Conservation (phyloP, 2,888 invertebrate species). For the Nephrotoma appendiculata region DNA sequence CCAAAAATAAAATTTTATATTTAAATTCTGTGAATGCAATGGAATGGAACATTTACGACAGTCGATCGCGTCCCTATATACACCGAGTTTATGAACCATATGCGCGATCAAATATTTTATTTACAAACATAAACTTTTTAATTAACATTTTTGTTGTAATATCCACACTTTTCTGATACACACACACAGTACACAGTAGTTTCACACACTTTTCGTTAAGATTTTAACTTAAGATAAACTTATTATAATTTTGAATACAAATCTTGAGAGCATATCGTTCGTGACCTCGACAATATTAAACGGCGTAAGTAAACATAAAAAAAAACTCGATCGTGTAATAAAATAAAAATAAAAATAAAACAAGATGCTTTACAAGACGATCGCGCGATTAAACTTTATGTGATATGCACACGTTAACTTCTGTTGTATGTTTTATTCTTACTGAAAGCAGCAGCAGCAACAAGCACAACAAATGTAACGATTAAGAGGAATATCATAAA, state of each 20-base stretch:
- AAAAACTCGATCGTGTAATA: neutral
- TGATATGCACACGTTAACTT: neutral
- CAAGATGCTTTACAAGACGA: neutral
- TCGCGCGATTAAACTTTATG: neutral
- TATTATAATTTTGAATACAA: no score
- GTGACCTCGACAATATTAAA: neutral
- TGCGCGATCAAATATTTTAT: neutral
- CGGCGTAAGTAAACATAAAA: neutral
- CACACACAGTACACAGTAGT: neutral
- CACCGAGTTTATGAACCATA: neutral
- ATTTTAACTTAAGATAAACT: neutral
- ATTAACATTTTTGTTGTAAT: neutral
- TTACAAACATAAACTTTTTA: neutral
- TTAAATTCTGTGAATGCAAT: neutral
- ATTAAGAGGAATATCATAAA: neutral
- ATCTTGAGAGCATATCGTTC: neutral
- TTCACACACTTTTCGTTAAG: neutral
- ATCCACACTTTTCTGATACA: neutral
- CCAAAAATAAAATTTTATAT: neutral
- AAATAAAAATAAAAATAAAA: neutral
- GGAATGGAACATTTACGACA: neutral
- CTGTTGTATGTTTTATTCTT: neutral
- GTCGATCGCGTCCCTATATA: neutral
- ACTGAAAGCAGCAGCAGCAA: neutral
- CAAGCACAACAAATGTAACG: neutral